Percentiles rank a stretch among this genome's conserved stretches.
phyloP scores from a whole-genome alignment of 2,113 vertebrate genomes.

The Oncorhynchus nerka region DNA sequence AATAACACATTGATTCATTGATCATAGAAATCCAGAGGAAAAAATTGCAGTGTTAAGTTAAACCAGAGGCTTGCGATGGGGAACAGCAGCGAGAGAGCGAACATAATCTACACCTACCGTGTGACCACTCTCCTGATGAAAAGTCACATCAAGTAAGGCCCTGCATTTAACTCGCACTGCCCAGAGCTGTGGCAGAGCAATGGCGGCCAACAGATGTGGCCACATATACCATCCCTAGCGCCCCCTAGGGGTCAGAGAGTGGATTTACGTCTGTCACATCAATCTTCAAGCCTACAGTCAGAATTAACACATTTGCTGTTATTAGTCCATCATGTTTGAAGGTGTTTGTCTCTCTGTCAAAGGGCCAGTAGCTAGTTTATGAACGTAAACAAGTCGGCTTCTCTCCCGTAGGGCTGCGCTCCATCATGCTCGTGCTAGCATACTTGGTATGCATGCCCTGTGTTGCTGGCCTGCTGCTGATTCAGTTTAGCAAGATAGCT shows the following conservation, averaged over 20 bases:
- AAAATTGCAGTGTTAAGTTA: constrained; percentile 31
- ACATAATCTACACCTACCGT: constrained; percentile 43
- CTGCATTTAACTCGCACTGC: constrained; percentile 56
- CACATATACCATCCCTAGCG: constrained; percentile 28
- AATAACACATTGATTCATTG: constrained; percentile 45
- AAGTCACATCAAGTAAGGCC: constrained; percentile 53
- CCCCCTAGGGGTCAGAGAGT: constrained; percentile 9
- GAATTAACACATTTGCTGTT: constrained; percentile 38
- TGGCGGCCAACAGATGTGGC: constrained; percentile 50
- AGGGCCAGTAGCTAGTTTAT: background rate
- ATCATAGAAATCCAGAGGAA: constrained; percentile 26
- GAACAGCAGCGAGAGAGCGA: constrained; percentile 10
- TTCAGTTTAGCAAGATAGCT: constrained; percentile 22
- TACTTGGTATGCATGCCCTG: background rate
- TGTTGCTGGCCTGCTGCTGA: background rate
- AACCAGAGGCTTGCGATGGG: background rate
- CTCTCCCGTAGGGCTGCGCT: background rate
- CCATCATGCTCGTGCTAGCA: background rate
- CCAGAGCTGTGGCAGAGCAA: constrained; percentile 25
- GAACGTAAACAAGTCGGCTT: background rate
- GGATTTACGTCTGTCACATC: constrained; percentile 33
- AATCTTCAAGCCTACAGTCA: constrained; percentile 28
- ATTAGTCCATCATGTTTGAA: constrained; percentile 23
- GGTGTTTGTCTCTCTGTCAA: background rate
- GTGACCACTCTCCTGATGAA: constrained; percentile 53